Percentiles rank a stretch among this genome's conserved stretches.
Conservation (phyloP, 1,140 invertebrate genomes). For the Macrostomum lignano region DNA sequence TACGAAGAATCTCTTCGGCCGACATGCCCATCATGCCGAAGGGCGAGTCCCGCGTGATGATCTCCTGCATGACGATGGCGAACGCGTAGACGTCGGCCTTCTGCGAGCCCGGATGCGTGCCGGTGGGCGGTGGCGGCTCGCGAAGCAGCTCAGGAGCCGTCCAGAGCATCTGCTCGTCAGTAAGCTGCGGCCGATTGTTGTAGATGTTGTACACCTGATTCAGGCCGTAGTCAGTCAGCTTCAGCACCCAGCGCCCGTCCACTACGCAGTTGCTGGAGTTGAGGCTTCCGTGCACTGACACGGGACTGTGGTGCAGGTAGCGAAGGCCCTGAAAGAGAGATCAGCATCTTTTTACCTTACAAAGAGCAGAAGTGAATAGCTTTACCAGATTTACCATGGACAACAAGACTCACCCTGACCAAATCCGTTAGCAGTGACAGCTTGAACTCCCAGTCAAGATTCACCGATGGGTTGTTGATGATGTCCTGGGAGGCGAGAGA, state of each 20-base stretch:
- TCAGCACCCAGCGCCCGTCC: conserved; percentile 73
- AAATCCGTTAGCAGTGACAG: conserved; percentile 64
- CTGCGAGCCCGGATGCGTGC: conserved; percentile 37
- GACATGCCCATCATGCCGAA: conserved; percentile 15
- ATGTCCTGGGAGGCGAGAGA: too few relatives aligned
- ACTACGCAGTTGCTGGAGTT: conserved; percentile 67
- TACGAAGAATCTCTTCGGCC: conserved; percentile 49
- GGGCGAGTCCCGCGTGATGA: conserved; percentile 53
- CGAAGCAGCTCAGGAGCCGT: conserved; percentile 58
- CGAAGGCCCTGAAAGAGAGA: conserved; percentile 15
- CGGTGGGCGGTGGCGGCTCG: conserved; percentile 29
- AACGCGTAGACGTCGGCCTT: conserved; percentile 64
- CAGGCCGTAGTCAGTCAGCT: conserved; percentile 36
- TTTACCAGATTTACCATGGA: conserved; percentile 1
- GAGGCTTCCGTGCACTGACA: conserved; percentile 56
- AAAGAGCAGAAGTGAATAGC: not conserved
- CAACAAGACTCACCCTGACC: conserved; percentile 36
- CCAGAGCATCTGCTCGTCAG: conserved; percentile 43
- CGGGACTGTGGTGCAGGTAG: conserved; percentile 48
- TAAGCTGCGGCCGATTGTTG: conserved; percentile 12
- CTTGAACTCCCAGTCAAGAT: conserved; percentile 73
- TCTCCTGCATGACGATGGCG: conserved; percentile 64
- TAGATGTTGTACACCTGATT: conserved; percentile 1
- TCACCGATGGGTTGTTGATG: conserved; percentile 60
- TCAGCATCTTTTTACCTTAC: not conserved